A percentile compares a stretch with the other conserved stretches of the same genome.
Conservation (phyloP, 2,888 invertebrate species). For the Drosophila lacicola region DNA sequence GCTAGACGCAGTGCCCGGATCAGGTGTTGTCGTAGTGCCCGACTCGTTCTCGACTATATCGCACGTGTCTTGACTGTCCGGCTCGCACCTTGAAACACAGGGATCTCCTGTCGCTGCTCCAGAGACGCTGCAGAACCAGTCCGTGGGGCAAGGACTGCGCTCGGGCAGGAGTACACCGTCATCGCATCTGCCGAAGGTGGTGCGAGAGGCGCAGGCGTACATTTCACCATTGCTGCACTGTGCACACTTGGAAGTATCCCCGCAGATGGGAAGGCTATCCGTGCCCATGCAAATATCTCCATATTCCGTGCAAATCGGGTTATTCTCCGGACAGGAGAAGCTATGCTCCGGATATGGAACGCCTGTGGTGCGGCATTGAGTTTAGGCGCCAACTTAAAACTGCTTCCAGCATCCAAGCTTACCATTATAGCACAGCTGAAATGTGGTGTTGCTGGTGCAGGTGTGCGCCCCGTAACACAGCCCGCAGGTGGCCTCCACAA, state of each 20-base stretch:
- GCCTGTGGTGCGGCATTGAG: conserved; percentile 28
- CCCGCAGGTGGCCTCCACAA: conserved; percentile 64
- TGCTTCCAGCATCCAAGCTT: conserved; percentile 12
- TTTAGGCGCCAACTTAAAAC: background rate
- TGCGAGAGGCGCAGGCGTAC: conserved; percentile 71
- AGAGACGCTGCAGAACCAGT: conserved; percentile 53
- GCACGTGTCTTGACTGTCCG: conserved; percentile 41
- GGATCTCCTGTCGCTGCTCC: conserved; percentile 28
- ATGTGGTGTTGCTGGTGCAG: conserved; percentile 59
- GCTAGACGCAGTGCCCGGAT: background rate
- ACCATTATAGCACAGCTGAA: conserved; percentile 68
- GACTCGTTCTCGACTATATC: conserved; percentile 40
- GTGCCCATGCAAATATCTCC: conserved; percentile 46
- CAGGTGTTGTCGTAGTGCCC: background rate
- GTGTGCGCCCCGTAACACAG: conserved; percentile 62
- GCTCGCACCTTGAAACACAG: conserved; percentile 56
- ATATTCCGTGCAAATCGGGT: conserved; percentile 62
- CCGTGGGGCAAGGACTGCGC: conserved; percentile 41
- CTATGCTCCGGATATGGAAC: conserved; percentile 10
- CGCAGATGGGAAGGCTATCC: conserved; percentile 43
- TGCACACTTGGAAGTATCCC: conserved; percentile 58
- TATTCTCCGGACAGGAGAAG: conserved; percentile 47
- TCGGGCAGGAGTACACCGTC: background rate
- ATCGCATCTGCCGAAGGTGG: conserved; percentile 63
- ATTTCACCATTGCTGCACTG: conserved; percentile 29